Base-by-base conservation (phyloP, 2,113 vertebrate genomes). In the Elgaria multicarinata region DNA sequence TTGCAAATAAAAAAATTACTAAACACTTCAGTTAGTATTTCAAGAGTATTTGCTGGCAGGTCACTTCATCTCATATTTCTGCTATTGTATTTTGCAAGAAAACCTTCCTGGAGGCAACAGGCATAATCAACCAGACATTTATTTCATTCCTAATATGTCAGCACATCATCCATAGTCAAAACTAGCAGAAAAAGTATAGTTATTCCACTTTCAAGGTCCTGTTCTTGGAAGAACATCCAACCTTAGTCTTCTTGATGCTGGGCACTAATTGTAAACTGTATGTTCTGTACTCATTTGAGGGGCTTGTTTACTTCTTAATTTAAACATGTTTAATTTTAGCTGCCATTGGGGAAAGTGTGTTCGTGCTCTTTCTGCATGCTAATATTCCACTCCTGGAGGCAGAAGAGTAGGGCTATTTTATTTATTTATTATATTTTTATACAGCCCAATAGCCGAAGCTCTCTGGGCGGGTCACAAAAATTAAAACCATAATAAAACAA, bases 151-250 rank as follows among this genome's bases (percentile, higher is more conserved):
- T 87, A 92, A 85, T 69, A 62, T 92, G 86, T 85, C 88, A 87
- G n/a, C 0, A 0, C 87, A 53, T 90, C 92, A 93, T 87, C 18
- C 87, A 74, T 69, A 53, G 91, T 93, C 93, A 92, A 86, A 50
- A 90, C 66, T 89, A 53, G 86, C 90, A 50, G 78, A 83, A 90
- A 50, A 53, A 79, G 8, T 4, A 89, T 28, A 87, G 77, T 3
- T 20, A n/a, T n/a, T n/a, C n/a, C 71, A 12, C 75, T 87, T 93
- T 89, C 78, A 89, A 90, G 36, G 81, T 75, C 88, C 85, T 88
- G 71, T 88, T 93, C 90, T 90, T 95, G 92, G 83, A 92, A 93
- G 87, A 82, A 33, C 71, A 87, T 83, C 64, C 36, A 83, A 50
- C 22, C 18, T 76, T 78, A 83, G 71, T 90, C 5, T 31, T 80